Evolutionary conservation across 92 coral and sea anemone species (phyloP), one percentile per base, ranked within the genome.

Genomic region (Montipora capitata): DNA sequence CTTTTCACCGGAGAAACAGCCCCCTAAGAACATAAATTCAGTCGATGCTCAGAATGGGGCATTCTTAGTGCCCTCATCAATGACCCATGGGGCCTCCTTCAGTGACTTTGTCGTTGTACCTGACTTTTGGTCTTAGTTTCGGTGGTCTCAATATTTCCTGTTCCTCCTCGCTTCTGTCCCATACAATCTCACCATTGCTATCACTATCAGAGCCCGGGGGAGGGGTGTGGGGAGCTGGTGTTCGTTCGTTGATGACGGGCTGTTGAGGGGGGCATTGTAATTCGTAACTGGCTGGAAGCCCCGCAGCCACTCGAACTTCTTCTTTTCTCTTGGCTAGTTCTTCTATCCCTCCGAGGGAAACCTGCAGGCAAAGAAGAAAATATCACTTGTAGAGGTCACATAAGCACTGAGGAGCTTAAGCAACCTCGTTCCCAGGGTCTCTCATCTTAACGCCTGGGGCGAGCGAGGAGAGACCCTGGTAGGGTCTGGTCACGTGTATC

Each of bases 281-380:
- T 20, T 96, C 97, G 81, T 94, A 98, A 6, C 98, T 80, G 18
- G 98, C 95, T 43, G 98, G 87, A 17, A 98, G 81, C 6, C 99
- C 99, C 42, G 91, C 88, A 7, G 90, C 96, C 9, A 98, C 72
- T 74, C 99, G 73, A 40, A 85, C 63, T 45, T 89, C 91, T 84
- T 98, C 86, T 76, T 98, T 98, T 49, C 83, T 85, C 66, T 80
- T 80, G 13, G 89, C 94, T 35, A 98, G 20, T 10, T 96, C 93
- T 79, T 96, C 92, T 48, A 90, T 86, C 43, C 99, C 99, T 71
- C 99, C 99, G 8, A 98, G 86, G 2, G 98, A 94, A 42, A 93
- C 87, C 98, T 95, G 88, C 45, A 2, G 12, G 51, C 39, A 35
- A 38, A 77, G 1, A 59, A 40, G n/a, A 8, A 54, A 3, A 54